These are phyloP conservation scores for Dromiciops gliroides DNA, from an alignment of 2,113 vertebrate genomes.

Conservation along the genomic window DNA sequence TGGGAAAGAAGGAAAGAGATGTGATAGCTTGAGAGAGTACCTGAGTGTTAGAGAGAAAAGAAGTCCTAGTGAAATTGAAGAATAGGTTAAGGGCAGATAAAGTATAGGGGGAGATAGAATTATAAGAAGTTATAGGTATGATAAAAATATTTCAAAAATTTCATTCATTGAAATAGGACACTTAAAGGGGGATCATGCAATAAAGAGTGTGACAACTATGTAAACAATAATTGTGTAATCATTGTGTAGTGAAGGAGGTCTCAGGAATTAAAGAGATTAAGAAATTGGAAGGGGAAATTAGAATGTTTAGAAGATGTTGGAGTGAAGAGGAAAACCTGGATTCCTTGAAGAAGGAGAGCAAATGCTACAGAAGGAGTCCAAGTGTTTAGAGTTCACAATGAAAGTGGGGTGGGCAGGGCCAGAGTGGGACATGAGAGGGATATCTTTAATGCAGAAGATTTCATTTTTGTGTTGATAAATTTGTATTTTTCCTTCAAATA, in stretches of 20 bases:
- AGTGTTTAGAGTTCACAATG: background rate
- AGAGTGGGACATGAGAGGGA: background rate
- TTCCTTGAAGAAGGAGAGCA: background rate
- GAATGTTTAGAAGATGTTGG: background rate
- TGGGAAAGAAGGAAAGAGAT: background rate
- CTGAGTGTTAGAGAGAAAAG: background rate
- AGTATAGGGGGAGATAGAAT: background rate
- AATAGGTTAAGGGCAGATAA: background rate
- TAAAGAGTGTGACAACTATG: background rate
- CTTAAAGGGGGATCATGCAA: background rate
- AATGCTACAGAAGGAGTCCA: background rate
- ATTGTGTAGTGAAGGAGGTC: background rate
- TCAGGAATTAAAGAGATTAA: background rate
- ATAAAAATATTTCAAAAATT: background rate
- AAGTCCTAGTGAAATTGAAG: background rate
- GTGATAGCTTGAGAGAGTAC: background rate
- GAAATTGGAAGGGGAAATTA: background rate
- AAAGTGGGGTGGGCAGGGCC: background rate
- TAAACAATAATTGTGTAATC: background rate
- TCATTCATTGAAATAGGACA: background rate
- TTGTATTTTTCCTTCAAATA: slow-evolving; percentile 55
- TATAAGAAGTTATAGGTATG: background rate
- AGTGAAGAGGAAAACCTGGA: background rate
- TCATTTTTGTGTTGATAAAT: slow-evolving; percentile 2
- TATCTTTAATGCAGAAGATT: background rate